Percentiles rank a stretch among this genome's conserved stretches.
These are phyloP conservation scores for Pyralis farinalis DNA, from an alignment of 2,888 invertebrate genomes.

Conservation along the genomic window DNA sequence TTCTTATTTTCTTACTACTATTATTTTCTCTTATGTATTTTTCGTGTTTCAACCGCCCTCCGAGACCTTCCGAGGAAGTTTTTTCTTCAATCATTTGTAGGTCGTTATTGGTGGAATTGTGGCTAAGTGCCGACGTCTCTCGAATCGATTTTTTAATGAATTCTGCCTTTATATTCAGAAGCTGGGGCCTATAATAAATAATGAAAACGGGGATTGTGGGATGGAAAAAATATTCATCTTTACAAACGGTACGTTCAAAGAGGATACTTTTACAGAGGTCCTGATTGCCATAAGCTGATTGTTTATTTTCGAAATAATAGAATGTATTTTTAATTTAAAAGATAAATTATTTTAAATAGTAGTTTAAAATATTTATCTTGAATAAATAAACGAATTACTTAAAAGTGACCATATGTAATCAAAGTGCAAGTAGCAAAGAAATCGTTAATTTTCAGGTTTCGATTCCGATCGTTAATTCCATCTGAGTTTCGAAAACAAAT, in stretches of 20 bases:
- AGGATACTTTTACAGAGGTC: constrained; percentile 2
- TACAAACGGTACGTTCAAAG: constrained; percentile 15
- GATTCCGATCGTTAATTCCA: background rate
- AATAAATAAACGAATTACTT: no score
- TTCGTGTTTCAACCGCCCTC: constrained; percentile 66
- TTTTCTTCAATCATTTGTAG: constrained; percentile 70
- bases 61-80: constrained; percentile 45
- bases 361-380: no score
- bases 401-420: no score
- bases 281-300: constrained; percentile 8
- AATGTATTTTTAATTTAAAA: no score
- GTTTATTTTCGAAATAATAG: constrained; percentile 3
- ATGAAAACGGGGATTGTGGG: constrained; percentile 27
- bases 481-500: constrained; percentile 18
- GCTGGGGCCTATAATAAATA: constrained; percentile 52
- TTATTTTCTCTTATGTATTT: constrained; percentile 78
- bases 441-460: no score
- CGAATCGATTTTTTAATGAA: constrained; percentile 71
- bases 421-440: no score
- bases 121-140: constrained; percentile 60
- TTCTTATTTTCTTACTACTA: constrained; percentile 71
- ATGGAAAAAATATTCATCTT: constrained; percentile 13
- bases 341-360: no score
- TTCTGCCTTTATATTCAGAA: constrained; percentile 56
- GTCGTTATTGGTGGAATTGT: constrained; percentile 71